Evolutionary conservation across 2,797 vertebrate genomes (phyloP).

Genomic region (Morus bassanus): DNA sequence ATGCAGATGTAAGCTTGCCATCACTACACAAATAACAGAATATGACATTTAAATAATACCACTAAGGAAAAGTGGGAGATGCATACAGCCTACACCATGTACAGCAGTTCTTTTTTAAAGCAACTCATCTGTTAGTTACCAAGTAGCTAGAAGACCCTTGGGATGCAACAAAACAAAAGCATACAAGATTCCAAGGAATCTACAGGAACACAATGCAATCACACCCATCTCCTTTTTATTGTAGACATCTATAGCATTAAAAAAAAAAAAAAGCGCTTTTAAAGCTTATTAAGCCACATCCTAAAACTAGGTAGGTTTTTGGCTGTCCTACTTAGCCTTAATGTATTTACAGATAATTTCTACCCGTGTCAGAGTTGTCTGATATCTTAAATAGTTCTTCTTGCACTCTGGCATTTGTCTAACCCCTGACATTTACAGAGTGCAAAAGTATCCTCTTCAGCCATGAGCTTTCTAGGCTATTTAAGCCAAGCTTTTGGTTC

Average conservation of each 20-base stretch:
- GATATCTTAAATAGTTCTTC: background rate
- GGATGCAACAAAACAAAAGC: slow-evolving; percentile 12
- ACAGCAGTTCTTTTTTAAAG: background rate
- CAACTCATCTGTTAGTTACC: slow-evolving; percentile 19
- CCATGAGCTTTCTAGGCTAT: background rate
- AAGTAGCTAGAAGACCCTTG: slow-evolving; percentile 17
- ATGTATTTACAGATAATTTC: background rate
- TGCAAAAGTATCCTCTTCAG: background rate
- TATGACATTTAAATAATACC: slow-evolving; percentile 54
- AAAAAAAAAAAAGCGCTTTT: background rate
- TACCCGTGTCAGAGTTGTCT: background rate
- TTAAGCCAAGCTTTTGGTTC: background rate
- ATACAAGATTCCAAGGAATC: background rate
- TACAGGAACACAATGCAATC: background rate
- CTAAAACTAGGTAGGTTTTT: background rate
- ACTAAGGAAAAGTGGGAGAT: slow-evolving; percentile 25
- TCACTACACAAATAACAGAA: slow-evolving; percentile 37
- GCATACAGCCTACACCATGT: background rate
- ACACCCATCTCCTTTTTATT: background rate
- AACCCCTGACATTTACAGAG: background rate
- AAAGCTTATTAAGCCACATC: background rate
- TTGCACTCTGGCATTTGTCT: background rate
- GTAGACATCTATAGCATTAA: background rate
- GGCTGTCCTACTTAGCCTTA: background rate
- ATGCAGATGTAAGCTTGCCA: slow-evolving; percentile 30